Percentiles rank a stretch among this genome's conserved stretches.
Evolutionary conservation across 1,140 invertebrate genomes (phyloP).

Genomic region (Pararge aegeria): DNA sequence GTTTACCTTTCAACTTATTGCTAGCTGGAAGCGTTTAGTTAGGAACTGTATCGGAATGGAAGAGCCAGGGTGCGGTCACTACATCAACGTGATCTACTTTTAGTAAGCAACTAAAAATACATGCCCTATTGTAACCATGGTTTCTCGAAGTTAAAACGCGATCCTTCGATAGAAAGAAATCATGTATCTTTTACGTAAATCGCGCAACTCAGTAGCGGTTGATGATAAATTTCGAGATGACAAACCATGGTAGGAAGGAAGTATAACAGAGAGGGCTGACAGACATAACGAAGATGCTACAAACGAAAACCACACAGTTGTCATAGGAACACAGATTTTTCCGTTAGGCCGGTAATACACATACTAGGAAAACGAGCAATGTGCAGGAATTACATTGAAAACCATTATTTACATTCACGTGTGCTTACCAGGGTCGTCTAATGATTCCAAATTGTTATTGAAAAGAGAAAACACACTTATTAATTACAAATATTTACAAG

Average conservation of each 20-base stretch:
- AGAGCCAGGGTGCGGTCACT: conserved; percentile 41
- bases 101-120: conserved; percentile 43
- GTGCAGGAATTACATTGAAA: conserved; percentile 32
- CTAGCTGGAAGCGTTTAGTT: background rate
- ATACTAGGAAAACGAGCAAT: conserved; percentile 31
- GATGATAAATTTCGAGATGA: conserved; percentile 27
- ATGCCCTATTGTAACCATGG: conserved; percentile 45
- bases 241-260: conserved; percentile 35
- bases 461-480: conserved; percentile 65
- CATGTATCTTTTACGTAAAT: background rate
- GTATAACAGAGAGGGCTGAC: conserved; percentile 10
- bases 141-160: conserved; percentile 32
- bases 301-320: conserved; percentile 24
- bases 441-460: conserved; percentile 64
- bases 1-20: background rate
- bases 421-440: conserved; percentile 71
- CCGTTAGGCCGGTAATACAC: conserved; percentile 10
- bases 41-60: conserved; percentile 19
- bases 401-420: conserved; percentile 41
- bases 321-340: conserved; percentile 5
- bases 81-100: conserved; percentile 35
- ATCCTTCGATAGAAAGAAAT: background rate
- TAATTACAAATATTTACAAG: conserved; percentile 40
- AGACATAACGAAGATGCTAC: conserved; percentile 32
- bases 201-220: background rate